Evolutionary conservation across 2,888 invertebrate genomes (phyloP).

Genomic region (Cyclophora punctaria): DNA sequence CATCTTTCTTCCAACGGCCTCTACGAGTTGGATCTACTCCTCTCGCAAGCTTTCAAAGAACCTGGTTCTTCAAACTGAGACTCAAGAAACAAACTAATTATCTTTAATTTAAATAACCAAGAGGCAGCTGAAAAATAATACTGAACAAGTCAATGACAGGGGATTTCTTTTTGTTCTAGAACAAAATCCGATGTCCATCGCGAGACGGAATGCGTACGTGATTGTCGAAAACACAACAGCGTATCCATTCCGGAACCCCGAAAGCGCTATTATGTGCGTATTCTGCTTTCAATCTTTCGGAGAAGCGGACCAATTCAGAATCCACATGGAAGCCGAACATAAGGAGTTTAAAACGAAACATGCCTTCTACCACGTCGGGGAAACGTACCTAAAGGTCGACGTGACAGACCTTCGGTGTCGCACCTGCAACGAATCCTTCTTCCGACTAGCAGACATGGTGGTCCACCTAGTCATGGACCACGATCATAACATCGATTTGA

Average conservation of each 20-base stretch:
- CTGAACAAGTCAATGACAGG: neutral
- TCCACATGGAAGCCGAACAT: constrained; percentile 31
- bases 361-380: constrained; percentile 26
- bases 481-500: constrained; percentile 26
- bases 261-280: constrained; percentile 45
- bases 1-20: no score
- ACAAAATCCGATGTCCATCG: constrained; percentile 42
- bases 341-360: constrained; percentile 18
- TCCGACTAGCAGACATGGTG: constrained; percentile 28
- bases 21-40: no score
- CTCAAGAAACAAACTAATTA: no score
- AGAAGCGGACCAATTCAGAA: constrained; percentile 29
- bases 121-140: no score
- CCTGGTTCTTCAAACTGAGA: no score
- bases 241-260: constrained; percentile 54
- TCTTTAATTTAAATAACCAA: no score
- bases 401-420: constrained; percentile 44
- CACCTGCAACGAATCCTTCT: constrained; percentile 30
- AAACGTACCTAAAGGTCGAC: constrained; percentile 37
- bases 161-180: constrained; percentile 60
- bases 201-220: constrained; percentile 50
- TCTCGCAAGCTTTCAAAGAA: no score
- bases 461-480: constrained; percentile 34
- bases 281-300: constrained; percentile 44
- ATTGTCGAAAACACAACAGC: constrained; percentile 48